A percentile compares a stretch with the other conserved stretches of the same genome.
Conservation (phyloP, 2,113 vertebrate species). For the Xiphophorus couchianus region DNA sequence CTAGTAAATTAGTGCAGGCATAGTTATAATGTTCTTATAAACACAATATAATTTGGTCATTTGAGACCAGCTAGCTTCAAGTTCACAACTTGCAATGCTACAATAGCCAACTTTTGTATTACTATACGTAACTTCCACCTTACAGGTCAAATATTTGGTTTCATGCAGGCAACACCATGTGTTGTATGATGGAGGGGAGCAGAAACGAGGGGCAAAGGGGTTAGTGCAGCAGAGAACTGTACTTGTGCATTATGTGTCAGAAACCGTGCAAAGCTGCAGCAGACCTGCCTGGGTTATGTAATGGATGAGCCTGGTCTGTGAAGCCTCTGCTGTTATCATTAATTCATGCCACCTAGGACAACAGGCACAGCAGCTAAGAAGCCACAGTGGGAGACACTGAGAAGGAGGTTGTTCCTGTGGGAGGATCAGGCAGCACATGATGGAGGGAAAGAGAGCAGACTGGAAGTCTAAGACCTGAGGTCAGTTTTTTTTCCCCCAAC, state of each 20-base stretch:
- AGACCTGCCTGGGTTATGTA: conserved; percentile 63
- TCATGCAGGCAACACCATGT: conserved; percentile 29
- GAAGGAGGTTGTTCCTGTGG: conserved; percentile 57
- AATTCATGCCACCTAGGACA: conserved; percentile 77
- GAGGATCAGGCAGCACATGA: conserved; percentile 50
- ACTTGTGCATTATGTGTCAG: conserved; percentile 34
- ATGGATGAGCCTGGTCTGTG: conserved; percentile 62
- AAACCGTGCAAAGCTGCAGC: conserved; percentile 41
- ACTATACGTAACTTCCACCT: conserved; percentile 13
- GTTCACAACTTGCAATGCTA: conserved; percentile 22
- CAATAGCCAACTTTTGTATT: conserved; percentile 8
- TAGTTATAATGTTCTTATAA: conserved; percentile 31
- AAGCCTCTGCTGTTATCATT: conserved; percentile 74
- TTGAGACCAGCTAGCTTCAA: conserved; percentile 40
- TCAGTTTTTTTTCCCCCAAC: not conserved
- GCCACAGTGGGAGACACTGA: conserved; percentile 57
- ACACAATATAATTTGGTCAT: conserved; percentile 30
- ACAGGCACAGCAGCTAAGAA: conserved; percentile 54
- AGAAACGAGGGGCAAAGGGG: conserved; percentile 25
- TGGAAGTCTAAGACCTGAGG: conserved; percentile 11
- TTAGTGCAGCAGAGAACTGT: conserved; percentile 10
- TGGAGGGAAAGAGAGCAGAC: conserved; percentile 6
- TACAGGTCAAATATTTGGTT: conserved; percentile 39
- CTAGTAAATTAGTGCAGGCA: conserved; percentile 26
- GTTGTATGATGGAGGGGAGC: conserved; percentile 17